These are phyloP conservation scores for Mesocentrotus franciscanus DNA, from an alignment of 53 echinoderm and acorn worm species.

Conservation along the genomic window DNA sequence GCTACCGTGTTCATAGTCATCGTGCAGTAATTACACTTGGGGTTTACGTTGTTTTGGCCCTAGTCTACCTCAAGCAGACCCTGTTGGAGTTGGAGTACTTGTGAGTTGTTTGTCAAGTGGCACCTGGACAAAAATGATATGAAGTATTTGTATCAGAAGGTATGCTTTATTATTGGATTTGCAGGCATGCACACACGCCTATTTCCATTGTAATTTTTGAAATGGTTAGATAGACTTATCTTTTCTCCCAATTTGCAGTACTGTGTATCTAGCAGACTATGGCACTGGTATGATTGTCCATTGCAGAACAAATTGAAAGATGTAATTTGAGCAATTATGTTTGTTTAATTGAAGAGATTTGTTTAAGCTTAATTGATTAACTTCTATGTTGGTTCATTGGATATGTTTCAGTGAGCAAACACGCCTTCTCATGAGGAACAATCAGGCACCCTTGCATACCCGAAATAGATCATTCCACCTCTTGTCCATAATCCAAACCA, in stretches of 20 bases:
- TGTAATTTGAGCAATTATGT: not conserved
- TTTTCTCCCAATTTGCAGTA: not conserved
- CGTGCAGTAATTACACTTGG: conserved; percentile 46
- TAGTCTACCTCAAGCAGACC: conserved; percentile 49
- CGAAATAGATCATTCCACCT: not conserved
- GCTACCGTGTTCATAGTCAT: conserved; percentile 10
- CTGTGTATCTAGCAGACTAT: not conserved
- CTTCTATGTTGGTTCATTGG: not conserved
- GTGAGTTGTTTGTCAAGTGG: not conserved
- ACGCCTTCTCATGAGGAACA: not conserved
- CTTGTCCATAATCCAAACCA: not conserved
- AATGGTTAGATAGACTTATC: too few relatives aligned
- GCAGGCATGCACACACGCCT: not conserved
- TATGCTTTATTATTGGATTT: not conserved
- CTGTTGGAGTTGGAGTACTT: not conserved
- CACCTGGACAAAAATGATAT: not conserved
- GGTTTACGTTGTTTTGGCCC: conserved; percentile 33
- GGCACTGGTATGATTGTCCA: not conserved
- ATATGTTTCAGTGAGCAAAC: not conserved
- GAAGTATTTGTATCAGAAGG: not conserved
- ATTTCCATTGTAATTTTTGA: not conserved
- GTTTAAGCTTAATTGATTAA: conserved; percentile 33
- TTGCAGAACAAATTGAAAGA: not conserved
- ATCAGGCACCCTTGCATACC: not conserved
- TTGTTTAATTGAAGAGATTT: conserved; percentile 51